These are phyloP conservation scores for Aurelia sp. DNA, from an alignment of 30 jellyfish, hydroid and myxozoan species.

Conservation along the genomic window DNA sequence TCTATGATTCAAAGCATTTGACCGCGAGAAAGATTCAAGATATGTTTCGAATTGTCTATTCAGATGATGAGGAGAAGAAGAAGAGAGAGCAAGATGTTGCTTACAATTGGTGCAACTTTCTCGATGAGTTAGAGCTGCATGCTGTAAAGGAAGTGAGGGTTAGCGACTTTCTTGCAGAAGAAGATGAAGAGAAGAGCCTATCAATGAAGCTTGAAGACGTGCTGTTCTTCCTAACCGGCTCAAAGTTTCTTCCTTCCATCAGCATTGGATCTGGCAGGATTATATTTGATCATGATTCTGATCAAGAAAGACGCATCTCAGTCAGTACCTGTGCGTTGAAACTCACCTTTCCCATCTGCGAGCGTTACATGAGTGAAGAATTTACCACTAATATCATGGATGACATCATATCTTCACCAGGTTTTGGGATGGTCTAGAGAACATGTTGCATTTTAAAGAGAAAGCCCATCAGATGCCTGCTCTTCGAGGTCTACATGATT, in stretches of 20 bases:
- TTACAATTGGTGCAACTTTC: conserved; percentile 34
- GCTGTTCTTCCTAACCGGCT: conserved; percentile 24
- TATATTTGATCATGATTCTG: too few relatives aligned
- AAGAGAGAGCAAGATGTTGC: conserved; percentile 17
- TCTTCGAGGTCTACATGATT: too few relatives aligned
- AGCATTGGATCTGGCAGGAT: background rate
- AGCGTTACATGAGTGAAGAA: too few relatives aligned
- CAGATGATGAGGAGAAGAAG: background rate
- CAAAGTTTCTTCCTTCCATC: conserved; percentile 8
- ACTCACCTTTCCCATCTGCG: too few relatives aligned
- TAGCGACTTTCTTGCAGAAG: conserved; percentile 14
- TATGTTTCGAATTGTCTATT: conserved; percentile 10
- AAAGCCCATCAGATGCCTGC: too few relatives aligned
- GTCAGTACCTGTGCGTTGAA: too few relatives aligned
- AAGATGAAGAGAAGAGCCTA: background rate
- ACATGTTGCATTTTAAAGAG: too few relatives aligned
- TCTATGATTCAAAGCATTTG: conserved; percentile 2
- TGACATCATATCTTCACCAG: too few relatives aligned
- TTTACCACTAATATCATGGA: too few relatives aligned
- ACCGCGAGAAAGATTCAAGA: conserved; percentile 19
- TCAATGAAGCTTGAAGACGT: conserved; percentile 36
- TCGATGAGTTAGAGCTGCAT: conserved; percentile 19
- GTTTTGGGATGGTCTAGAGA: too few relatives aligned
- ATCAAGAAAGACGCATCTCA: too few relatives aligned
- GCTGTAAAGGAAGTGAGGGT: background rate